Percentiles rank a stretch among this genome's conserved stretches.
Evolutionary conservation across 2,888 invertebrate genomes (phyloP).

Genomic region (Nebria salina): DNA sequence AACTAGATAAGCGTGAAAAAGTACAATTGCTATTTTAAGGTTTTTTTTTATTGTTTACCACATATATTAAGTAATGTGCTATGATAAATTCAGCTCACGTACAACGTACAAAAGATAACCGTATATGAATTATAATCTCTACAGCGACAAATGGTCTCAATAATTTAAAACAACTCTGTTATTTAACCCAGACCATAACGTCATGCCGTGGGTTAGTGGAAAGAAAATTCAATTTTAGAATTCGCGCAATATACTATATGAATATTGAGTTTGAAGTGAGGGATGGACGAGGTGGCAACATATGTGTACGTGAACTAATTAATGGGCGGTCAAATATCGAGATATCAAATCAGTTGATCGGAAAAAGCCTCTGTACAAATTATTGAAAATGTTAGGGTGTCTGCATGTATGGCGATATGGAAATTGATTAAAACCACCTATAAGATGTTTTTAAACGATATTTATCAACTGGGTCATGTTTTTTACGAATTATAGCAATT

Average conservation of each 20-base stretch:
- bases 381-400: not conserved
- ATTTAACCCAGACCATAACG: not conserved
- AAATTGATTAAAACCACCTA: not conserved
- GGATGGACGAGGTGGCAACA: not conserved
- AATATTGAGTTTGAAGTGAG: not conserved
- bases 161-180: not conserved
- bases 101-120: not conserved
- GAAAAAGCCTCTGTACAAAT: not conserved
- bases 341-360: constrained; percentile 7
- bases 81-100: not conserved
- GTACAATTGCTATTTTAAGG: too few relatives aligned
- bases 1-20: too few relatives aligned
- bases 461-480: not conserved
- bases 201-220: not conserved
- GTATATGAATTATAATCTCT: not conserved
- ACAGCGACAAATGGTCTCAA: not conserved
- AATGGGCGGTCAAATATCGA: not conserved
- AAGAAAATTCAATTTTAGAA: not conserved
- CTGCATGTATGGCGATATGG: not conserved
- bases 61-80: not conserved
- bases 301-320: not conserved
- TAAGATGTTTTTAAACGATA: not conserved
- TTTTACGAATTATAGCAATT: not conserved
- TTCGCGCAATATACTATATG: not conserved
- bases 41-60: too few relatives aligned